These are phyloP conservation scores for Aproaerema taeniolella DNA, from an alignment of 2,888 invertebrate species.

Conservation along the genomic window DNA sequence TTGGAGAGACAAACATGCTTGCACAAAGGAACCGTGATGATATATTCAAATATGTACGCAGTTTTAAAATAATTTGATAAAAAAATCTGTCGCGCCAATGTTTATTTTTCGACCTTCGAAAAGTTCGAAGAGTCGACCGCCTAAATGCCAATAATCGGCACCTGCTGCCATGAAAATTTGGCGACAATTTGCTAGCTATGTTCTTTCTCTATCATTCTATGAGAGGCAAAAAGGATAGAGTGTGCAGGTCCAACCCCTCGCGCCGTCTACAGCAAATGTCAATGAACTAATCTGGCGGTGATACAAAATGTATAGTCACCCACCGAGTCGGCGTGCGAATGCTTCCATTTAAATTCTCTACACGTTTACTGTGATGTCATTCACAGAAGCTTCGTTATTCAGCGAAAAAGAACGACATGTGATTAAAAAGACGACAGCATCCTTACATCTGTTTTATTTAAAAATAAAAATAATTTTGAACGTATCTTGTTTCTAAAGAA, in stretches of 20 bases:
- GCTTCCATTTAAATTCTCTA: slow-evolving; percentile 43
- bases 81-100: slow-evolving; percentile 25
- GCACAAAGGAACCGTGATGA: too few species aligned
- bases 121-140: slow-evolving; percentile 59
- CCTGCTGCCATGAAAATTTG: slow-evolving; percentile 60
- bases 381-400: slow-evolving; percentile 10
- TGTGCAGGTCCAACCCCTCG: slow-evolving; percentile 38
- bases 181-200: slow-evolving; percentile 55
- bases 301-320: slow-evolving; percentile 46
- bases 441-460: background rate
- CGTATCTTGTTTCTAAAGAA: background rate
- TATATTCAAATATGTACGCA: slow-evolving; percentile 4
- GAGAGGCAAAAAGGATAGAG: slow-evolving; percentile 26
- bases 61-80: too few species aligned
- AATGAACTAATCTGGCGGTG: slow-evolving; percentile 66
- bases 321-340: slow-evolving; percentile 40
- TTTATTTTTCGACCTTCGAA: slow-evolving; percentile 69
- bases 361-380: slow-evolving; percentile 31
- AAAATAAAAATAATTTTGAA: background rate
- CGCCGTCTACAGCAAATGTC: slow-evolving; percentile 57
- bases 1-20: too few species aligned
- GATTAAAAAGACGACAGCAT: background rate
- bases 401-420: slow-evolving; percentile 28
- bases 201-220: slow-evolving; percentile 33
- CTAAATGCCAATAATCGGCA: slow-evolving; percentile 60